phyloP scores from a whole-genome alignment of 2,797 vertebrate species.

The Pipistrellus kuhlii region DNA sequence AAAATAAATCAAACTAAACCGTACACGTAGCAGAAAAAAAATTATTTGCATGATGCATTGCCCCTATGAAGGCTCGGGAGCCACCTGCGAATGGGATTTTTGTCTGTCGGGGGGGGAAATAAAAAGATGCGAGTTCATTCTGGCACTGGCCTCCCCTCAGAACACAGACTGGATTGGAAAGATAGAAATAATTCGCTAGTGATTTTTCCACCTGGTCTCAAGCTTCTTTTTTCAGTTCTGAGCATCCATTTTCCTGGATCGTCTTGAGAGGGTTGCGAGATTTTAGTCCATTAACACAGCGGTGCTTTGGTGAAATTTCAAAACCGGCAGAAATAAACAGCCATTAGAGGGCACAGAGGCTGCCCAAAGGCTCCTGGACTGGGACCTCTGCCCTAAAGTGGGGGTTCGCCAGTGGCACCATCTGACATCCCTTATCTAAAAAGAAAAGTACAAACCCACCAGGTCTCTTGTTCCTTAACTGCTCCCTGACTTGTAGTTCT shows the following conservation, averaged over 20 bases:
- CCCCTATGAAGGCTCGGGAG: constrained; percentile 71
- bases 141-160: constrained; percentile 62
- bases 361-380: not conserved
- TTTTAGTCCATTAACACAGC: constrained; percentile 65
- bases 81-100: constrained; percentile 71
- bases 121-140: constrained; percentile 42
- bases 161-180: constrained; percentile 72
- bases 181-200: constrained; percentile 68
- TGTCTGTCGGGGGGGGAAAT: constrained; percentile 65
- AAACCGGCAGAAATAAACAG: not conserved
- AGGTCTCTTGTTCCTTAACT: not conserved
- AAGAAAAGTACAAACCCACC: not conserved
- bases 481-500: not conserved
- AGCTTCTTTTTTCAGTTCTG: constrained; percentile 67
- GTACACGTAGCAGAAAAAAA: constrained; percentile 73
- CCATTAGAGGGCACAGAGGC: not conserved
- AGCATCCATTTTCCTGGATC: constrained; percentile 51
- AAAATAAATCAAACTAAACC: constrained; percentile 82
- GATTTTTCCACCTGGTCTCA: constrained; percentile 31
- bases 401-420: not conserved
- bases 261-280: constrained; percentile 51
- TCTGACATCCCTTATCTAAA: not conserved
- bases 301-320: constrained; percentile 56
- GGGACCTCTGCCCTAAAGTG: not conserved
- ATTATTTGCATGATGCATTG: constrained; percentile 73